A percentile compares a stretch with the other conserved stretches of the same genome.
phyloP scores from a whole-genome alignment of 2,113 vertebrate species.

The Erythrocebus patas region DNA sequence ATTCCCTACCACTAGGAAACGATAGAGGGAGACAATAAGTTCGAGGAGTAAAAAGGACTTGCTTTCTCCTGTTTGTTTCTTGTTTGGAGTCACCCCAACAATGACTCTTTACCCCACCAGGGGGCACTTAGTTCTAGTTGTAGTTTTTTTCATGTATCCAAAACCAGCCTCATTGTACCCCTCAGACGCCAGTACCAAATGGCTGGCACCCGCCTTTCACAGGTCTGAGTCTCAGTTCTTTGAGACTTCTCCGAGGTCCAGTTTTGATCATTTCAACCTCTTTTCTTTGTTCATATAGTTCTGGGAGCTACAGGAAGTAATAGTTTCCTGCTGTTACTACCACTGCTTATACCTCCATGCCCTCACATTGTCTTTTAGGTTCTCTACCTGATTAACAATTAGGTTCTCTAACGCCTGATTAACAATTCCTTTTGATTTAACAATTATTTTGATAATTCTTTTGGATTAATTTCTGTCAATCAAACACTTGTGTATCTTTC shows the following conservation, averaged over 20 bases:
- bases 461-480: neutral
- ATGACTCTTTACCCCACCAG: neutral
- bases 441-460: no score
- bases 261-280: neutral
- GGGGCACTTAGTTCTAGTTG: neutral
- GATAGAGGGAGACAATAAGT: neutral
- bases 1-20: neutral
- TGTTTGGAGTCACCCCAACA: neutral
- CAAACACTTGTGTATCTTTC: neutral
- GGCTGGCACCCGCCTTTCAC: neutral
- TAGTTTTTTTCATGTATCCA: neutral
- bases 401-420: neutral
- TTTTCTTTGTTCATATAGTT: neutral
- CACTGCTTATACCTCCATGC: neutral
- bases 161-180: neutral
- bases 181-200: neutral
- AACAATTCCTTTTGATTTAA: neutral
- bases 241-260: neutral
- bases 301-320: neutral
- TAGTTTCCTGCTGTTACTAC: neutral
- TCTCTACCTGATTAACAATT: neutral
- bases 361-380: conserved; percentile 1
- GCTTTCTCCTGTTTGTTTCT: neutral
- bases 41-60: neutral
- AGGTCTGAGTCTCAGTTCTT: neutral